Base-by-base conservation (phyloP, 2,113 vertebrate species). In the Strix uralensis region DNA sequence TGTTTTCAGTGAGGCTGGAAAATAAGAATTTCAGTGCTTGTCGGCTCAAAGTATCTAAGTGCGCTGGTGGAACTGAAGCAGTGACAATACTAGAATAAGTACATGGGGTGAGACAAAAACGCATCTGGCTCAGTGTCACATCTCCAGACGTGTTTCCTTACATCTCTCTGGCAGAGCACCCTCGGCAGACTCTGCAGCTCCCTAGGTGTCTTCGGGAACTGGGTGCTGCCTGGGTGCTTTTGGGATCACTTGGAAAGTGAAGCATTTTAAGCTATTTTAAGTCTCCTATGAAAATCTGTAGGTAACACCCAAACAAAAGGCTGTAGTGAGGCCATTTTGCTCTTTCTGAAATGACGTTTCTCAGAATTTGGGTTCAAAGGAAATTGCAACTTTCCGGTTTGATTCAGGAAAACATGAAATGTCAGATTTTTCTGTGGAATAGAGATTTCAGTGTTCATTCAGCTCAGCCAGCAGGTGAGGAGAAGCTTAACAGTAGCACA, bases 331-430 rank as follows among this genome's bases (percentile, higher is more conserved):
- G 59, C 77, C 75, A 40, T 78, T 94, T 83, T 70, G 32, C 58
- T 20, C 74, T 94, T 94, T 94, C 71, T 78, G 59, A 94, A 90
- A 70, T 70, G 40, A 90, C 4, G 16, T 88, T 94, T 94, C 82
- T 92, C 73, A 84, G 89, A 96, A 94, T 82, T n/a, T 66, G 36
- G 30, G 57, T 73, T 96, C 70, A 73, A 85, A 92, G 96, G 94
- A 97, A 97, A 93, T 94, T 86, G 71, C 95, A 95, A 7, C 94
- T 95, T 97, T 96, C 95, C 71, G 74, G 74, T 95, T 92, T 89
- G 90, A 66, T 91, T 96, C 71, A 87, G 89, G 93, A 95, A 92
- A 92, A 81, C 71, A 59, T 20, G 58, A 94, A 92, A 95, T 90
- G 91, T 94, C 89, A 91, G 67, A 52, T 70, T 96, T 97, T 95